phyloP scores from a whole-genome alignment of 1,140 invertebrate species.

The Liolophura sinensis region DNA sequence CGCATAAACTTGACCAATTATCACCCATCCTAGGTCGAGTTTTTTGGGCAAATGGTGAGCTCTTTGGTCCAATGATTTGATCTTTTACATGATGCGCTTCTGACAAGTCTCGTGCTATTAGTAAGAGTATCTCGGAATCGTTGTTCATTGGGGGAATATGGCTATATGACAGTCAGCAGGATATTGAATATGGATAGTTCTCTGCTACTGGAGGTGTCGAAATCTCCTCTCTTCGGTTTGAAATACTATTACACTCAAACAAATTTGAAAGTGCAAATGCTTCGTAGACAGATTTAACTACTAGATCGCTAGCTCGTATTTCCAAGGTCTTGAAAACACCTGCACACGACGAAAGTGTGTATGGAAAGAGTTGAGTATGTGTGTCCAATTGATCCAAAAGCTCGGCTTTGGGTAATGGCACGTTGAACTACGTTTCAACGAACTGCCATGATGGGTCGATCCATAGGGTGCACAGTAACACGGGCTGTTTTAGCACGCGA shows the following conservation, averaged over 20 bases:
- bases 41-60: conserved; percentile 11
- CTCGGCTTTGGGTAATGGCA: too few species aligned
- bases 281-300: conserved; percentile 10
- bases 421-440: too few species aligned
- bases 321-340: neutral
- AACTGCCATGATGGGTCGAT: too few species aligned
- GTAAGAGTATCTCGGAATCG: conserved; percentile 12
- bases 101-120: conserved; percentile 22
- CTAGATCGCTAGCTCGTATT: conserved; percentile 5
- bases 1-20: conserved; percentile 12
- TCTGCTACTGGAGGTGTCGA: conserved; percentile 14
- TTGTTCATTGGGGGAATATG: conserved; percentile 10
- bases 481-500: too few species aligned
- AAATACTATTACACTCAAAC: conserved; percentile 17
- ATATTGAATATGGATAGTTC: conserved; percentile 1
- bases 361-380: neutral
- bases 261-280: neutral
- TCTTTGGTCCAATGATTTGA: conserved; percentile 12
- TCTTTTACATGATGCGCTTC: conserved; percentile 22
- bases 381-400: conserved; percentile 5
- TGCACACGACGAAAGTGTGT: conserved; percentile 11
- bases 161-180: too few species aligned
- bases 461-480: too few species aligned
- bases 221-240: conserved; percentile 16
- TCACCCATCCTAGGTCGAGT: conserved; percentile 13